Conservation (phyloP, 2,888 invertebrate species). For the Heliconius sara region DNA sequence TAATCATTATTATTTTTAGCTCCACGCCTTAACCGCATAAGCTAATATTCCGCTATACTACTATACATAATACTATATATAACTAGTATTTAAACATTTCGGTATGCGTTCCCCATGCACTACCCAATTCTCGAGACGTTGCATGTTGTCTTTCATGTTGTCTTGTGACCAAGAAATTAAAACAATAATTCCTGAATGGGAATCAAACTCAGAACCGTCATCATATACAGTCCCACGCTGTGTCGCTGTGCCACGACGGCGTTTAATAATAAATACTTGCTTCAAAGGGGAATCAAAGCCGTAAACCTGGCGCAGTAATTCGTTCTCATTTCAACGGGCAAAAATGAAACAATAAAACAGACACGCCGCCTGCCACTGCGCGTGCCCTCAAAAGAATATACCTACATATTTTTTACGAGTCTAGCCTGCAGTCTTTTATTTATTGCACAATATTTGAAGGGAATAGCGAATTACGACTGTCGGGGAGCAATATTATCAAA, state of each 20-base stretch:
- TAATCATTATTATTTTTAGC: no score
- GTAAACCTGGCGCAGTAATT: conserved; percentile 36
- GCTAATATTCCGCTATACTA: no score
- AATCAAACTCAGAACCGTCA: background rate
- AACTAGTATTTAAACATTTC: no score
- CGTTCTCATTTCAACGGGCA: conserved; percentile 34
- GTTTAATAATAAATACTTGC: conserved; percentile 16
- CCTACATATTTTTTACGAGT: conserved; percentile 28
- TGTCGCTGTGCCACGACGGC: background rate
- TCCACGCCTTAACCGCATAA: no score
- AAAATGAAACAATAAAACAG: conserved; percentile 43
- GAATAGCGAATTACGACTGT: background rate
- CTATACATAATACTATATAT: no score
- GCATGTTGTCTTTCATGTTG: no score
- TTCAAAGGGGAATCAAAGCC: conserved; percentile 37
- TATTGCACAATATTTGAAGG: background rate
- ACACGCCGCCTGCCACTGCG: conserved; percentile 21
- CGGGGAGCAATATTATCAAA: background rate
- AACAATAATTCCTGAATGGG: background rate
- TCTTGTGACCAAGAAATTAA: no score
- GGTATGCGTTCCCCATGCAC: no score
- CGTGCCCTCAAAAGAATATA: conserved; percentile 24
- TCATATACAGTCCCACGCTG: no score
- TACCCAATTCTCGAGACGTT: no score
- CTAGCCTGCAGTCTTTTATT: conserved; percentile 24